Evolutionary conservation across 2,113 vertebrate species (phyloP), one percentile per base, ranked within the genome.

Genomic region (Ondatra zibethicus): DNA sequence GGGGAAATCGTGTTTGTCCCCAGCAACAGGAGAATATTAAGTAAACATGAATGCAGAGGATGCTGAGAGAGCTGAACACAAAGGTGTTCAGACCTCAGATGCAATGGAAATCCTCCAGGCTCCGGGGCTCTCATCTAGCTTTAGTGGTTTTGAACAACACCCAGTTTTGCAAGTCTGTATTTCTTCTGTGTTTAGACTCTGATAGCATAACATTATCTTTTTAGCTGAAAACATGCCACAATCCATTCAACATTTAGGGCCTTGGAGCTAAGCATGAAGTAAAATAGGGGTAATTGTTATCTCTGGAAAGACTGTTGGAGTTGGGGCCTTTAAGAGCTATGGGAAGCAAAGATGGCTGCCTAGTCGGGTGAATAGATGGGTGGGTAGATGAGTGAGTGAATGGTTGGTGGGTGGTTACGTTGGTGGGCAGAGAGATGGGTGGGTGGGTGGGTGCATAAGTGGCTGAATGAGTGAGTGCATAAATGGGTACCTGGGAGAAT

Each of bases 41-140:
- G 45, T 89, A 87, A 93, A 50, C 70, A 31, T 63, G 12, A n/a
- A 29, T 65, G 89, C 45, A 25, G 58, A 70, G 63, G 47, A 2
- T 68, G 23, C 95, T 87, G 92, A 73, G 95, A 95, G 94, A 94
- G 36, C 85, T 73, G 29, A 29, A 81, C 94, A 89, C 58, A n/a
- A 45, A 68, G n/a, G 66, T 5, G 21, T 12, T 29, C 42, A 8
- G 10, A 27, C 86, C 73, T 63, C 58, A 45, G 50, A 50, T 10
- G 3, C 33, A 4, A 42, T n/a, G 47, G 33, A 50, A 0, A 3
- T 25, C 66, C 55, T 10, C 47, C n/a, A 3, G 0, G 0, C 13
- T 27, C 45, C 1, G 2, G 21, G 17, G 27, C 88, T 52, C 45
- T n/a, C 52, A n/a, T 52, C 33, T 45, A 6, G 58, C 66, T 75